These are phyloP conservation scores for Agelas oroides DNA, from an alignment of 37 sponge, comb jelly and placozoan species.

Conservation along the genomic window DNA sequence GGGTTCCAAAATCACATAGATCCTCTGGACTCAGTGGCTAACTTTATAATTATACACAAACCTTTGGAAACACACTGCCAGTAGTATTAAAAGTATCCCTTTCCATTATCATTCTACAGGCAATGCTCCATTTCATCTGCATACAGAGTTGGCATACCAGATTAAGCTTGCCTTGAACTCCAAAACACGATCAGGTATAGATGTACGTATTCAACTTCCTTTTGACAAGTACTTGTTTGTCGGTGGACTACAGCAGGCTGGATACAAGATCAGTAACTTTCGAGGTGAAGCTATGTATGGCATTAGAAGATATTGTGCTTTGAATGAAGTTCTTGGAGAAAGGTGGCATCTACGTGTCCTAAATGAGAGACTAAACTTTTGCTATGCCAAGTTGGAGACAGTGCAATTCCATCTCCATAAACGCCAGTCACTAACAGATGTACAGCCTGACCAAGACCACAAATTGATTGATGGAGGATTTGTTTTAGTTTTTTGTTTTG, in stretches of 20 bases:
- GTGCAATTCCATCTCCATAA: too few species aligned
- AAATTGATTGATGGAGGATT: too few species aligned
- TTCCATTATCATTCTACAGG: too few species aligned
- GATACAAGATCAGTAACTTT: not conserved
- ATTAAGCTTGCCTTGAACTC: slow-evolving; percentile 18
- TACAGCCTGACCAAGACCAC: too few species aligned
- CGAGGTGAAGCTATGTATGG: not conserved
- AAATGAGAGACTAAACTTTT: not conserved
- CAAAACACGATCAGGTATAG: not conserved
- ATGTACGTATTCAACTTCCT: not conserved
- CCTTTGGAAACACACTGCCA: too few species aligned
- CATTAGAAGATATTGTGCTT: not conserved
- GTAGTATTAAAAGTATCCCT: too few species aligned
- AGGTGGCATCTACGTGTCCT: not conserved
- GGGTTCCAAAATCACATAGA: too few species aligned
- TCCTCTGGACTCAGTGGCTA: too few species aligned
- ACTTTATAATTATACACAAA: too few species aligned
- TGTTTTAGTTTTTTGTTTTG: too few species aligned
- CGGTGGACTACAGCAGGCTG: not conserved
- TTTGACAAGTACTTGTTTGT: not conserved
- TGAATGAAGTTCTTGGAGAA: not conserved
- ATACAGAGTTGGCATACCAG: slow-evolving; percentile 19
- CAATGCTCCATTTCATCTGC: slow-evolving; percentile 7
- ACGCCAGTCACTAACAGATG: too few species aligned
- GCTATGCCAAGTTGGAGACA: too few species aligned